phyloP scores from a whole-genome alignment of 2,113 vertebrate genomes.

The Lipophrys pholis region DNA sequence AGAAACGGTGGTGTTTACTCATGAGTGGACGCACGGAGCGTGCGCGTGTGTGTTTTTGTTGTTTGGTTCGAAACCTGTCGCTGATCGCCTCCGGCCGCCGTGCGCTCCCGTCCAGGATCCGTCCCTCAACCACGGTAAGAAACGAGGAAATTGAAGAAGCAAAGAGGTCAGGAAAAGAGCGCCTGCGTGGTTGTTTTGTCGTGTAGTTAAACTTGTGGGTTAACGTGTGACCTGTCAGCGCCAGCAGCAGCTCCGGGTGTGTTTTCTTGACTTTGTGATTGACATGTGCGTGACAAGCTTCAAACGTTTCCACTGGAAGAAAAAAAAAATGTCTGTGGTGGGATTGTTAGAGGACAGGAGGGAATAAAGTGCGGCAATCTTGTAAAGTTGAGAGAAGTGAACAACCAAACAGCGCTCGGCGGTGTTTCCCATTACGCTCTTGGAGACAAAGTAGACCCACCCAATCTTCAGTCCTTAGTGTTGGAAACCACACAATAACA shows the following conservation, averaged over 20 bases:
- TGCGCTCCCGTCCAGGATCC: slow-evolving; percentile 42
- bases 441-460: slow-evolving; percentile 36
- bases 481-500: slow-evolving; percentile 10
- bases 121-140: slow-evolving; percentile 57
- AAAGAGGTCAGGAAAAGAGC: too few species aligned
- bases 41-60: neutral
- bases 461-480: slow-evolving; percentile 32
- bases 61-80: slow-evolving; percentile 1
- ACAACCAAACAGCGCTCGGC: neutral
- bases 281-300: slow-evolving; percentile 49
- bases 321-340: neutral
- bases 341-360: neutral
- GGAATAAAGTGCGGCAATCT: neutral
- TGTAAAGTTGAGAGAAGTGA: slow-evolving; percentile 20
- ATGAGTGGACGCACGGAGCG: neutral
- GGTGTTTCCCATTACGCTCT: slow-evolving; percentile 11
- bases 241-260: neutral
- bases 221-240: neutral
- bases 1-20: neutral
- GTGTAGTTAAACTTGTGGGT: neutral
- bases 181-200: neutral
- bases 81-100: slow-evolving; percentile 13
- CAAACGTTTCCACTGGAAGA: neutral
- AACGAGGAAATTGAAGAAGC: neutral
- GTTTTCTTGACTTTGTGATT: slow-evolving; percentile 42